Evolutionary conservation across 2,888 invertebrate species (phyloP).

Genomic region (Ectropis crepuscularia): DNA sequence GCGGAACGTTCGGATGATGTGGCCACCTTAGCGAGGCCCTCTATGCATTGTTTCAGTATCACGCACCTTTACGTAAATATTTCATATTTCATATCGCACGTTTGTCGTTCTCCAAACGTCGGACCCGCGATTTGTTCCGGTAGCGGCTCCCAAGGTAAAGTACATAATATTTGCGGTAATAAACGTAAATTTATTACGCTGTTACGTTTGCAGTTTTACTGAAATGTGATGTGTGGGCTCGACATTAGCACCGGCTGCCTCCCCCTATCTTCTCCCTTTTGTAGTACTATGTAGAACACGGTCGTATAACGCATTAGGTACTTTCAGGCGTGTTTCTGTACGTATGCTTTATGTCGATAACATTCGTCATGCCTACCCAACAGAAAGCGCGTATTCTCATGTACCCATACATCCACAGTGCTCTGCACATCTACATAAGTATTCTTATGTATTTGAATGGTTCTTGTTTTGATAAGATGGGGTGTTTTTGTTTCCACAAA

Average conservation of each 20-base stretch:
- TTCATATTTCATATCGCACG: conserved; percentile 71
- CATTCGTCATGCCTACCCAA: conserved; percentile 24
- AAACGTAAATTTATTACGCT: conserved; percentile 81
- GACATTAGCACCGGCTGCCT: conserved; percentile 69
- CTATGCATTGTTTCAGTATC: conserved; percentile 66
- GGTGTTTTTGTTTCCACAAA: too few species aligned
- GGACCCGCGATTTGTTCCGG: conserved; percentile 74
- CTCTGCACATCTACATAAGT: not conserved
- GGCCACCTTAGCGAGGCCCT: conserved; percentile 59
- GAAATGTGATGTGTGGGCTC: conserved; percentile 74
- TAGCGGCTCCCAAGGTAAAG: conserved; percentile 68
- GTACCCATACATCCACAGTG: not conserved
- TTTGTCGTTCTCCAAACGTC: conserved; percentile 64
- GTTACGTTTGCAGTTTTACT: conserved; percentile 82
- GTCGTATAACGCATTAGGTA: conserved; percentile 21
- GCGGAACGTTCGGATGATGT: conserved; percentile 69
- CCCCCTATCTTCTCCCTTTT: conserved; percentile 49
- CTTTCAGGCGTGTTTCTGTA: conserved; percentile 15
- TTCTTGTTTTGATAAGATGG: too few species aligned
- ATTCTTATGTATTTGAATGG: not conserved
- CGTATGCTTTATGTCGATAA: conserved; percentile 28
- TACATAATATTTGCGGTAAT: conserved; percentile 77
- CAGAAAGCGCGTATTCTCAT: conserved; percentile 1
- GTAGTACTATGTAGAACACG: conserved; percentile 24
- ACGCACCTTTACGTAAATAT: conserved; percentile 57